Base-by-base conservation (phyloP, 2,113 vertebrate species). In the Dryoscopus gambensis region DNA sequence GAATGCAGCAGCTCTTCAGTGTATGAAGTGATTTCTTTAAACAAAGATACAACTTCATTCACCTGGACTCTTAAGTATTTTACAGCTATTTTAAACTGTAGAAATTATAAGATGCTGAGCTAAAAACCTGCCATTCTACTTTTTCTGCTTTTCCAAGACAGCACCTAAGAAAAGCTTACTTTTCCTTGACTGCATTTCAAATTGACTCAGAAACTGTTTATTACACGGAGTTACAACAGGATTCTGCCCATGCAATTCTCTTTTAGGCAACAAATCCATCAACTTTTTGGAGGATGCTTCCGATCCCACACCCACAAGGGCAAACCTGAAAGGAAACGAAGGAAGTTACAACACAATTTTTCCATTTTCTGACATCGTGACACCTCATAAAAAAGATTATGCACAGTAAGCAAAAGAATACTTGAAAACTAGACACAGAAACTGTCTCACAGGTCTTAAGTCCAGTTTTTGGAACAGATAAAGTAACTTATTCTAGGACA, bases 151-250 rank as follows among this genome's bases (percentile, higher is more conserved):
- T 91, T 73, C 50, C 46, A 88, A 69, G 59, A 88, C 25, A 91
- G 13, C 13, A 92, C 10, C 30, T 18, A 18, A 87, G 31, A 86
- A 84, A 94, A 35, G 87, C 99, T 98, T 99, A 99, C 99, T 99
- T 99, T 99, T 99, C 87, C 99, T 98, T 78, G 99, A 99, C 97
- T 99, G 99, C 99, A 99, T 98, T 98, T 99, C 99, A 98, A 99
- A 99, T 74, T 99, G 99, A 98, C 99, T 99, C 96, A 99, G 98
- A 49, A 99, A 99, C 95, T 99, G 99, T 91, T 99, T 99, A 98
- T 99, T 99, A 97, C 99, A 99, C 1, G 99, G 99, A 33, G 99
- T 99, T 84, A 99, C 99, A 63, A 99, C 99, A 74, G 99, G 99
- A 98, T 99, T 99, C 95, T 99, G 99, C 60, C 99, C 99, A 65